phyloP scores from a whole-genome alignment of 92 coral and sea anemone species.

The Paragorgia papillata region DNA sequence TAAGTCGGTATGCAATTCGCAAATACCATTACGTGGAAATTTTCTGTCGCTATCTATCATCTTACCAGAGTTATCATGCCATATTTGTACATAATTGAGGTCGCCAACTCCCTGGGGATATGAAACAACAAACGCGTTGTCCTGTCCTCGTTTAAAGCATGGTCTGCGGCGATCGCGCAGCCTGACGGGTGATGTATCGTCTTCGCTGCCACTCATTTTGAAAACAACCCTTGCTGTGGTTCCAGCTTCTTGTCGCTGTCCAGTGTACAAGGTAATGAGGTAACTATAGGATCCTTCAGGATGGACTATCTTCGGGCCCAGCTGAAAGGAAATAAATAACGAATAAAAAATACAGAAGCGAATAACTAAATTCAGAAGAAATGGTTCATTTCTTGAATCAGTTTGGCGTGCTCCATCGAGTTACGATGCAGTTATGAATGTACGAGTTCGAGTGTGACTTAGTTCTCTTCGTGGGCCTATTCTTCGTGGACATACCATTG shows the following conservation, averaged over 20 bases:
- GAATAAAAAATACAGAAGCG: not conserved
- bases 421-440: too few relatives aligned
- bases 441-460: too few relatives aligned
- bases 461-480: too few relatives aligned
- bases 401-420: too few relatives aligned
- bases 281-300: slow-evolving; percentile 56
- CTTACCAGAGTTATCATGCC: slow-evolving; percentile 95
- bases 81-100: slow-evolving; percentile 73
- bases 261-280: slow-evolving; percentile 77
- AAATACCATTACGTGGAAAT: too few relatives aligned
- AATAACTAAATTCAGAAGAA: not conserved
- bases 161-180: slow-evolving; percentile 74
- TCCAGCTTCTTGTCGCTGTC: slow-evolving; percentile 82
- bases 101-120: slow-evolving; percentile 69
- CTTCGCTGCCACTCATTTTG: slow-evolving; percentile 79
- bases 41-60: too few relatives aligned
- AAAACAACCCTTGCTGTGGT: slow-evolving; percentile 83
- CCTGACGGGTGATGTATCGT: slow-evolving; percentile 73
- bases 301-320: not conserved
- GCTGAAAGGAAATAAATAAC: not conserved
- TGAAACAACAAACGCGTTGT: slow-evolving; percentile 74
- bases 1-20: too few relatives aligned
- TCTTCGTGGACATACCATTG: slow-evolving; percentile 68
- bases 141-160: slow-evolving; percentile 85
- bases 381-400: not conserved